Base-by-base conservation (phyloP, 2,113 vertebrate species). In the Phodopus roborovskii region DNA sequence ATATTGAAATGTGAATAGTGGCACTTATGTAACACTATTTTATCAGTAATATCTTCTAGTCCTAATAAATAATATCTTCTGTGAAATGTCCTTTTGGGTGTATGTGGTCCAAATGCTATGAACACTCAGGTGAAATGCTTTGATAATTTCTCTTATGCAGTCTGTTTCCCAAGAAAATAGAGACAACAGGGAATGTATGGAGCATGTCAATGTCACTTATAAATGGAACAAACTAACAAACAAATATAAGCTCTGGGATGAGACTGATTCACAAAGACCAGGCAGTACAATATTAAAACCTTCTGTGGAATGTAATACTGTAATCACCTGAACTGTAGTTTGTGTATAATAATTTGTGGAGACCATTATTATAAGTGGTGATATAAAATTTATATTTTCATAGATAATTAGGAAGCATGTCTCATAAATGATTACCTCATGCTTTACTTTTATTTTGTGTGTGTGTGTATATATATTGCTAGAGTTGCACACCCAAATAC, bases 351-450 rank as follows among this genome's bases (percentile, higher is more conserved):
- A 45, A 45, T 45, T 45, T 17, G 19, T 71, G 5, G 24, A 22
- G 66, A 22, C 28, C n/a, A 42, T 85, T 87, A 85, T 26, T 89
- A 7, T 83, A 39, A 3, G 4, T 78, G 83, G 45, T 22, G 20
- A 45, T 12, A 78, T 68, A 30, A 58, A 82, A 82, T 66, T 96
- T 90, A n/a, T 82, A 82, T 92, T 88, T 90, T 84, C 42, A 94
- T 28, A 33, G 33, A 75, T 2, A 93, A 91, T 83, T 87, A 75
- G 33, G 24, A 88, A 45, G 13, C 13, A 78, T 20, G 88, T 36
- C 33, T 1, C 8, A 83, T 28, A 74, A 90, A 0, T 88, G n/a
- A 7, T 45, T 71, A 48, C 17, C 3, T 92, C 62, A 93, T 1
- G 0, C 13, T 74, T 91, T 39, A 58, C 36, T 88, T 86, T 93